A percentile compares a stretch with the other conserved stretches of the same genome.
These are phyloP conservation scores for Helostoma temminkii DNA, from an alignment of 2,797 vertebrate genomes.

Conservation along the genomic window DNA sequence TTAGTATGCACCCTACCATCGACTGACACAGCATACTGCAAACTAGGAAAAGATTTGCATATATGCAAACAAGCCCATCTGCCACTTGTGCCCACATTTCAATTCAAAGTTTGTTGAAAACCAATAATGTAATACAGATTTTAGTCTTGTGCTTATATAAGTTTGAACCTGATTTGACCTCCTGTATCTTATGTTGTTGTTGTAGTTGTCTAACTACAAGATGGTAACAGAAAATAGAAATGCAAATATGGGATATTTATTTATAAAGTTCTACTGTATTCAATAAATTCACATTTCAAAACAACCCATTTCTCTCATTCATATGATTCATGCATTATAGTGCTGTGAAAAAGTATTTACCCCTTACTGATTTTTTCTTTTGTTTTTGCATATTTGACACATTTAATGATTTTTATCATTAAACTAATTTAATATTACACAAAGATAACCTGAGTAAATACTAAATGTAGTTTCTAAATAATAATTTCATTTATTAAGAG, in stretches of 20 bases:
- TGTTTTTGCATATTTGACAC: no score
- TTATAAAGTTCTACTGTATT: not conserved
- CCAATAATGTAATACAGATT: slow-evolving; percentile 12
- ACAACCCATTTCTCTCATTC: no score
- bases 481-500: no score
- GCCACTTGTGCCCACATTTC: slow-evolving; percentile 50
- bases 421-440: no score
- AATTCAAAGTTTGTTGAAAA: slow-evolving; percentile 33
- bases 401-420: no score
- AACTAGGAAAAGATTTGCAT: slow-evolving; percentile 62
- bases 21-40: slow-evolving; percentile 34
- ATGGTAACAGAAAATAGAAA: not conserved
- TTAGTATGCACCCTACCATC: slow-evolving; percentile 35
- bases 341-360: no score
- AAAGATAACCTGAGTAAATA: no score
- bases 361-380: no score
- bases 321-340: no score
- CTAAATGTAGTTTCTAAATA: no score
- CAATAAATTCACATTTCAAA: no score
- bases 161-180: not conserved
- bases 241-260: not conserved
- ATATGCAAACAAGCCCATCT: slow-evolving; percentile 73
- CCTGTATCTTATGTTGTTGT: not conserved
- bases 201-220: not conserved
- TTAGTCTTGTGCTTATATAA: not conserved